A percentile compares a stretch with the other conserved stretches of the same genome.
Conservation (phyloP, 2,797 vertebrate genomes). For the Anguilla obscura region DNA sequence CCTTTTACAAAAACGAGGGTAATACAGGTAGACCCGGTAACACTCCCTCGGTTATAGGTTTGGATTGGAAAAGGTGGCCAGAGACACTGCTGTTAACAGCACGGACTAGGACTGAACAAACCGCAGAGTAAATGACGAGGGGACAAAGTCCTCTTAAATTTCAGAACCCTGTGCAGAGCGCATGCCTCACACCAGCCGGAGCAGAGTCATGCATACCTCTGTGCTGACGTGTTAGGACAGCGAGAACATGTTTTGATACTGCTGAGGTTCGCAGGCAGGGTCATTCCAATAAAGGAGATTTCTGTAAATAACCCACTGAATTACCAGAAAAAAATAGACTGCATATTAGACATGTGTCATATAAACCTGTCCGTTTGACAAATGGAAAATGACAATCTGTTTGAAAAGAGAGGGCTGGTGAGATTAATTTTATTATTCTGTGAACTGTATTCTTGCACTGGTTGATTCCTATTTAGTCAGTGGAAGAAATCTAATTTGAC, state of each 20-base stretch:
- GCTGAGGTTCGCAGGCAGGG: background rate
- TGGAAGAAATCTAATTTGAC: background rate
- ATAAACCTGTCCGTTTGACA: background rate
- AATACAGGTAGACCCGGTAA: background rate
- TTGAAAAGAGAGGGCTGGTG: background rate
- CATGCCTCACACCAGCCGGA: background rate
- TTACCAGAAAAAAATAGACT: background rate
- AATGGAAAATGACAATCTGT: background rate
- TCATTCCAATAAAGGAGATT: conserved; percentile 1
- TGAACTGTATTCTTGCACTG: background rate
- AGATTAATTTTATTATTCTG: conserved; percentile 6
- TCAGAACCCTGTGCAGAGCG: background rate
- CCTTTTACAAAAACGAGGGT: background rate
- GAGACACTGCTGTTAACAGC: background rate
- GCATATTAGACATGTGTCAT: background rate
- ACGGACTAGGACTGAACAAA: background rate
- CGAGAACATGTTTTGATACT: conserved; percentile 2
- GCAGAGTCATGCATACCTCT: background rate
- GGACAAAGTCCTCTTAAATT: background rate
- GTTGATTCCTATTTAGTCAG: background rate
- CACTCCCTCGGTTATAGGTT: background rate
- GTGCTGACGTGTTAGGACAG: background rate
- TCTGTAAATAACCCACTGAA: conserved; percentile 1
- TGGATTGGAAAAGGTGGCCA: background rate
- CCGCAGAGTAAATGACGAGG: background rate